Conservation (phyloP, 2,888 invertebrate genomes). For the Sthenelais limicola region DNA sequence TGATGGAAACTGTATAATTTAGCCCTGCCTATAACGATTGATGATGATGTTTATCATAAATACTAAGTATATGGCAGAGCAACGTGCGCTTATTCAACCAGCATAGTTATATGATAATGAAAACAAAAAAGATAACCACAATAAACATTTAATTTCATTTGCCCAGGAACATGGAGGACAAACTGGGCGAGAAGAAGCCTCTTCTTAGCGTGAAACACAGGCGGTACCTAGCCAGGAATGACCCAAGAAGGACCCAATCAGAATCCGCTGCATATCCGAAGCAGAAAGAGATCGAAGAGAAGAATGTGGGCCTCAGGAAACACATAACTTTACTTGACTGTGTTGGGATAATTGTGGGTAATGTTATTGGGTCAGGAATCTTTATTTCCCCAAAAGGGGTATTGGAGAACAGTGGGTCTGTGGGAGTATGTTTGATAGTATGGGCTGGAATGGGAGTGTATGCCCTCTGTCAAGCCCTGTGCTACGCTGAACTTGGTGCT, state of each 20-base stretch:
- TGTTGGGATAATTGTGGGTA: slow-evolving; percentile 41
- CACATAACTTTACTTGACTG: slow-evolving; percentile 37
- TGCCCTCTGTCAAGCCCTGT: slow-evolving; percentile 38
- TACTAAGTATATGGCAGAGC: too few species aligned
- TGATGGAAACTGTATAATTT: too few species aligned
- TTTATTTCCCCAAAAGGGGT: slow-evolving; percentile 43
- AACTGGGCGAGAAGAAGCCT: too few species aligned
- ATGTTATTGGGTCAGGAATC: slow-evolving; percentile 42
- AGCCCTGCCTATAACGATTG: too few species aligned
- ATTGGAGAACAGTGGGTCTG: slow-evolving; percentile 37
- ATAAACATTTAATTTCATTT: too few species aligned
- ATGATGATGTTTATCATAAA: too few species aligned
- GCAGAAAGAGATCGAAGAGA: background rate
- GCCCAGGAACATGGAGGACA: too few species aligned
- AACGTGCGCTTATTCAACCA: too few species aligned
- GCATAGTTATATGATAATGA: too few species aligned
- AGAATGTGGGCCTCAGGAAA: slow-evolving; percentile 12
- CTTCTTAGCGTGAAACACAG: too few species aligned
- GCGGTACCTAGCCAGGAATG: background rate
- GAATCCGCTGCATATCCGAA: slow-evolving; percentile 5
- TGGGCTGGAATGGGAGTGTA: slow-evolving; percentile 40
- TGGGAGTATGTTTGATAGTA: slow-evolving; percentile 36
- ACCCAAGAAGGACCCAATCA: slow-evolving; percentile 15
- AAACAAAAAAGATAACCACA: too few species aligned
- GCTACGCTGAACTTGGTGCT: slow-evolving; percentile 42